Evolutionary conservation across 2,113 vertebrate genomes (phyloP), one percentile per base, ranked within the genome.

Genomic region (Pipra filicauda): DNA sequence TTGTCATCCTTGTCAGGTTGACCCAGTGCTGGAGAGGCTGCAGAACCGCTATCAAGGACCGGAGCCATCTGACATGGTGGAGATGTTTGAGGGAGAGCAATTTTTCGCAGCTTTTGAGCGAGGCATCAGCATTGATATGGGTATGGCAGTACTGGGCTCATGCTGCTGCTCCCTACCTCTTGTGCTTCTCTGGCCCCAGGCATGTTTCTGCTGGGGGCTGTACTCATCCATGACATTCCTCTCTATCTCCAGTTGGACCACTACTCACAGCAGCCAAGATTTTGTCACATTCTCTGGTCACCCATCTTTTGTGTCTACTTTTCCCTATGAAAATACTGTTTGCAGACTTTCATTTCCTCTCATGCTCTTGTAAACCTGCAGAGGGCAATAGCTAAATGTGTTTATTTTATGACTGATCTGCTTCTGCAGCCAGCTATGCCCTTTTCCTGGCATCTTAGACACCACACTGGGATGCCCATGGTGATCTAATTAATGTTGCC

Each of bases 61-160:
- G 0, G 99, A 99, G 95, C 99, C 99, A n/a, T 99, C 99, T 0
- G 99, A 99, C 83, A 96, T 99, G 12, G 99, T 99, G 92, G 98
- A 99, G 91, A 97, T 99, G 95, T 98, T 99, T 54, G 99, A 99
- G 81, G 99, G 99, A 41, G 99, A 99, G 91, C 98, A 99, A 73
- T 99, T 99, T 94, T 99, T 99, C 41, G 99, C 99, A 4, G 98
- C 99, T 90, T 99, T 99, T 83, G 99, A 99, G 95, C 97, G 96
- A 69, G 99, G 99, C 95, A 98, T 99, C 30, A 98, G 98, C 58
- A 97, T 99, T 15, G 98, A 98, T 59, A 98, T 98, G 89, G 99
- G 99, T 99, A 97, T 23, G 93, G 55, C 48, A 62, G 21, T 23
- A 21, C 46, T 61, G 35, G 35, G 30, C 59, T 94, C 3, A 2